Evolutionary conservation across 2,888 invertebrate species (phyloP).

Genomic region (Plagodis dolabraria): DNA sequence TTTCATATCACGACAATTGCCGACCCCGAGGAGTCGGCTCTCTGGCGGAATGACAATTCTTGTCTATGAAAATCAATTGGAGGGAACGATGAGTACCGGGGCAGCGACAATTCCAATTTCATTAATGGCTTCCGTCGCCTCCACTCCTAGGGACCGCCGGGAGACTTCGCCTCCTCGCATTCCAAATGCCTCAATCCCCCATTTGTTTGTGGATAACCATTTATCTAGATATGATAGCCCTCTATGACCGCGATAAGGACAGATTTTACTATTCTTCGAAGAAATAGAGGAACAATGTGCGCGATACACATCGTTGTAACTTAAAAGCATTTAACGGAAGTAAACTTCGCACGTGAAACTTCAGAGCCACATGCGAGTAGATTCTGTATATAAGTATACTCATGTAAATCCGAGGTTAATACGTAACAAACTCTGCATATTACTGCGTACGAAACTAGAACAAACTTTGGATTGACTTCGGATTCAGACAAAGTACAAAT

Average conservation of each 20-base stretch:
- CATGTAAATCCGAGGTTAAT: constrained; percentile 25
- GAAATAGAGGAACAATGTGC: constrained; percentile 9
- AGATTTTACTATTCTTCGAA: constrained; percentile 5
- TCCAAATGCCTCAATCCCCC: constrained; percentile 31
- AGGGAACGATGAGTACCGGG: constrained; percentile 63
- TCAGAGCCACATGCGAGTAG: constrained; percentile 11
- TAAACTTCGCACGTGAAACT: constrained; percentile 22
- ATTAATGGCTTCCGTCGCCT: constrained; percentile 73
- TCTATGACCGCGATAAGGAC: constrained; percentile 26
- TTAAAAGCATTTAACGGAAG: constrained; percentile 22
- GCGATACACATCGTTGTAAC: constrained; percentile 11
- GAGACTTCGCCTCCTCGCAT: constrained; percentile 27
- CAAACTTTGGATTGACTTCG: constrained; percentile 30
- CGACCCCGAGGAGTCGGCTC: constrained; percentile 72
- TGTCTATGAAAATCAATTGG: constrained; percentile 81
- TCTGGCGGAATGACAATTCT: constrained; percentile 75
- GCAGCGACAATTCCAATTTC: constrained; percentile 73
- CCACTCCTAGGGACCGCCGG: constrained; percentile 49
- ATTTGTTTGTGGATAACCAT: constrained; percentile 38
- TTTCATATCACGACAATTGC: constrained; percentile 82
- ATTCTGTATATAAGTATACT: constrained; percentile 14
- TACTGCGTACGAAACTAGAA: constrained; percentile 17
- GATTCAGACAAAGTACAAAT: constrained; percentile 33
- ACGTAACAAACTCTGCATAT: constrained; percentile 30
- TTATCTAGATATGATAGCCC: constrained; percentile 37